Evolutionary conservation across 2,888 invertebrate species (phyloP).

Genomic region (Euphydryas editha): DNA sequence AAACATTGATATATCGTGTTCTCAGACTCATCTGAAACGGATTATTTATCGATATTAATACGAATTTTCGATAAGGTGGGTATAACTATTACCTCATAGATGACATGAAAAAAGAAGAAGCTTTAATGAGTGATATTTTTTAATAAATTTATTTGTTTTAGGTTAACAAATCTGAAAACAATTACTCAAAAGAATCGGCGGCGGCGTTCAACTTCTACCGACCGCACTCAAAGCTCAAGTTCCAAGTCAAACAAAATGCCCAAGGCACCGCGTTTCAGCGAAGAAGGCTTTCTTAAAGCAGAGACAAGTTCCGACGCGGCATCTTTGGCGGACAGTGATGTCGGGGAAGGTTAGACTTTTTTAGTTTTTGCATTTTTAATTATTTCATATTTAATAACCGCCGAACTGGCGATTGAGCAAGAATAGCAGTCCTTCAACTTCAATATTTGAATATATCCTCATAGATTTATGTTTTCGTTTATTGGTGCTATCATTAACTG

Average conservation of each 20-base stretch:
- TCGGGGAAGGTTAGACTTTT: conserved; percentile 53
- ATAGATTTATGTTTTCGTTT: no score
- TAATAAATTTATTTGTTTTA: conserved; percentile 42
- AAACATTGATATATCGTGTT: no score
- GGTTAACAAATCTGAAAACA: conserved; percentile 65
- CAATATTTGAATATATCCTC: no score
- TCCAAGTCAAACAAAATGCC: conserved; percentile 50
- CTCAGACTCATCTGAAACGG: no score
- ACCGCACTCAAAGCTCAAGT: conserved; percentile 44
- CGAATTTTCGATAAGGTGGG: no score
- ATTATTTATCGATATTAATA: no score
- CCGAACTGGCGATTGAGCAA: no score
- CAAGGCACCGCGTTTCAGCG: conserved; percentile 56
- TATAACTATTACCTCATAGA: not conserved
- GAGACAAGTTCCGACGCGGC: conserved; percentile 64
- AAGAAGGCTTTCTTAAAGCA: conserved; percentile 60
- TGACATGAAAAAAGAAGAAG: not conserved
- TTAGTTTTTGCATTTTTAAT: not conserved
- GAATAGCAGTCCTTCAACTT: no score
- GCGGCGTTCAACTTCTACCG: conserved; percentile 49
- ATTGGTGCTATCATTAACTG: no score
- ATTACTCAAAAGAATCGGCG: conserved; percentile 61
- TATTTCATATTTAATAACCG: not conserved
- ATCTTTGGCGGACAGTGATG: conserved; percentile 59
- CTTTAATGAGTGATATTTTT: not conserved